Conservation (phyloP, 1,140 invertebrate species). For the Saccostrea glomerata region DNA sequence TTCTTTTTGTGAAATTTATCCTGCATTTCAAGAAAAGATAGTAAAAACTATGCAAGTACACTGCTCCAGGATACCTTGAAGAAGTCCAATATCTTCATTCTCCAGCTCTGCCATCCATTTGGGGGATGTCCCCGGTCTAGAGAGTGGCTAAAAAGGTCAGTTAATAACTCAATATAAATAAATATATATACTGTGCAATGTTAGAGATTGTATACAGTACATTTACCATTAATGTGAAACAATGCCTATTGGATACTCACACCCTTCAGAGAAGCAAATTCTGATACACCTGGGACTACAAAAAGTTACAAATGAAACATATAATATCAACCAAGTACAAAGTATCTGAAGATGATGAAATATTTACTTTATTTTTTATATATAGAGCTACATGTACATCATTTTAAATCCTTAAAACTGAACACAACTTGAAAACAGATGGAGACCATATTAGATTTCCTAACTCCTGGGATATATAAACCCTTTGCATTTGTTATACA, state of each 20-base stretch:
- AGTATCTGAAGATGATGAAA: too few species aligned
- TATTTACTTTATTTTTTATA: too few species aligned
- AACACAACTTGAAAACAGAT: too few species aligned
- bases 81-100: constrained; percentile 85
- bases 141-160: constrained; percentile 56
- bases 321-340: too few species aligned
- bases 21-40: neutral
- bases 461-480: too few species aligned
- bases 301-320: constrained; percentile 49
- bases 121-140: constrained; percentile 70
- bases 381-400: too few species aligned
- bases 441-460: too few species aligned
- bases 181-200: too few species aligned
- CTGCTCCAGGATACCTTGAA: constrained; percentile 83
- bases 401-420: too few species aligned
- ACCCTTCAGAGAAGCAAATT: constrained; percentile 81
- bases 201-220: too few species aligned
- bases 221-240: constrained; percentile 29
- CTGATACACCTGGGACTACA: constrained; percentile 87
- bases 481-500: too few species aligned
- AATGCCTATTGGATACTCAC: constrained; percentile 69
- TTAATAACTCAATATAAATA: too few species aligned
- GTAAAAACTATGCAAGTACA: neutral
- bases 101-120: constrained; percentile 79
- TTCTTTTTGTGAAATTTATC: neutral